Percentiles rank a stretch among this genome's conserved stretches.
Conservation (phyloP, 2,888 invertebrate genomes). For the Drosophila tripunctata region DNA sequence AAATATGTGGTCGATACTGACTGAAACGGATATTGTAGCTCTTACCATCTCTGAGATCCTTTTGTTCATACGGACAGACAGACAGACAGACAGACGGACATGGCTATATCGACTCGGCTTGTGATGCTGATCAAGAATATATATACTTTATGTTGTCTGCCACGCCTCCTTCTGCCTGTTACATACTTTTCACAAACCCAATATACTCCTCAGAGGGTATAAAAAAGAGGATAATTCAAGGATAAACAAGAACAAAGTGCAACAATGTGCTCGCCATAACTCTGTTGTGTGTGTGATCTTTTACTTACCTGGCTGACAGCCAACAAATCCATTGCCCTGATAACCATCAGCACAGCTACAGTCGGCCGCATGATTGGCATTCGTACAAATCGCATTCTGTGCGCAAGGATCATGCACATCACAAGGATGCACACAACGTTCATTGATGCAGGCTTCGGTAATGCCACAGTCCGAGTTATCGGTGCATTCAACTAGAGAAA, state of each 20-base stretch:
- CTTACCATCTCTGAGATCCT: no score
- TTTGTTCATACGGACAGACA: no score
- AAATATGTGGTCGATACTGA: no score
- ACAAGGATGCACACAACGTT: slow-evolving; percentile 94
- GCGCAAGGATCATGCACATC: slow-evolving; percentile 93
- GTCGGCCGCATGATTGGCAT: slow-evolving; percentile 93
- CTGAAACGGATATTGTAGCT: no score
- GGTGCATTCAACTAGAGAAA: slow-evolving; percentile 90
- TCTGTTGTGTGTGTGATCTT: no score
- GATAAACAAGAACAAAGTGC: slow-evolving; percentile 51
- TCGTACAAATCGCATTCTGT: slow-evolving; percentile 93
- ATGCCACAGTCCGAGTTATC: slow-evolving; percentile 93
- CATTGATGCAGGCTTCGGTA: slow-evolving; percentile 94
- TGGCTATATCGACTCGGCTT: no score
- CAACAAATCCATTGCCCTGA: slow-evolving; percentile 93
- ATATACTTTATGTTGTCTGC: no score
- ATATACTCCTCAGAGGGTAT: no score
- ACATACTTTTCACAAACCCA: no score
- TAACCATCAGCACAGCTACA: slow-evolving; percentile 94
- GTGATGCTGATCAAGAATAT: no score
- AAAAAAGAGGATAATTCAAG: slow-evolving; percentile 38
- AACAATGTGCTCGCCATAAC: slow-evolving; percentile 28
- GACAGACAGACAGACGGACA: no score
- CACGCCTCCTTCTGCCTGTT: no score
- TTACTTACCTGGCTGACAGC: slow-evolving; percentile 90